Percentiles rank a stretch among this genome's conserved stretches.
Conservation (phyloP, 2,888 invertebrate species). For the Papilio gigon region DNA sequence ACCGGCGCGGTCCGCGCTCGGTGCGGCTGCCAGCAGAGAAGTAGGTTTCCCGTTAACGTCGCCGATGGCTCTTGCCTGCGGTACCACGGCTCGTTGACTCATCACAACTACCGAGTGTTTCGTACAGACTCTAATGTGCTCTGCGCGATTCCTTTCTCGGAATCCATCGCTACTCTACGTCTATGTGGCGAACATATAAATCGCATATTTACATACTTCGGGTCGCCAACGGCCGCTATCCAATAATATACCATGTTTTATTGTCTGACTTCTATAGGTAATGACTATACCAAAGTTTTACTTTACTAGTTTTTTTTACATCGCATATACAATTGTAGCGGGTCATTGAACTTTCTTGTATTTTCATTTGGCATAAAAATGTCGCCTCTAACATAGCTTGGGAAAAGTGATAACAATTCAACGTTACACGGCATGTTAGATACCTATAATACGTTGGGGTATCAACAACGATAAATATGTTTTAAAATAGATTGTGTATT, state of each 20-base stretch:
- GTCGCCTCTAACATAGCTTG: too few species aligned
- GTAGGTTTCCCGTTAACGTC: conserved; percentile 35
- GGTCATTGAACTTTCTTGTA: background rate
- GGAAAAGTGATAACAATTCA: too few species aligned
- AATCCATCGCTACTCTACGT: conserved; percentile 10
- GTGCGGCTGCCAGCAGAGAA: conserved; percentile 7
- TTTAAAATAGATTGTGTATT: background rate
- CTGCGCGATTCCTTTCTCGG: conserved; percentile 16
- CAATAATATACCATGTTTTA: background rate
- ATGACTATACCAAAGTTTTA: background rate
- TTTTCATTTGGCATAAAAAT: background rate
- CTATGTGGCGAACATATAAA: conserved; percentile 11
- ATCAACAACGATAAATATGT: background rate
- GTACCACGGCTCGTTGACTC: conserved; percentile 30
- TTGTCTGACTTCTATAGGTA: background rate
- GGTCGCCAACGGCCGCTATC: background rate
- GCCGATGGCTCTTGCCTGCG: conserved; percentile 10
- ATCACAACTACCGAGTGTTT: conserved; percentile 30
- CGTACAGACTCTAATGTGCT: conserved; percentile 11
- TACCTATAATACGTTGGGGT: too few species aligned
- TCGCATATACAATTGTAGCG: too few species aligned
- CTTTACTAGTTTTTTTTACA: background rate
- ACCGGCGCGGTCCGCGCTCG: conserved; percentile 16
- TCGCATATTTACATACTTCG: background rate
- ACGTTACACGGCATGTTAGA: too few species aligned